phyloP scores from a whole-genome alignment of 2,113 vertebrate genomes.

The Helogale parvula region DNA sequence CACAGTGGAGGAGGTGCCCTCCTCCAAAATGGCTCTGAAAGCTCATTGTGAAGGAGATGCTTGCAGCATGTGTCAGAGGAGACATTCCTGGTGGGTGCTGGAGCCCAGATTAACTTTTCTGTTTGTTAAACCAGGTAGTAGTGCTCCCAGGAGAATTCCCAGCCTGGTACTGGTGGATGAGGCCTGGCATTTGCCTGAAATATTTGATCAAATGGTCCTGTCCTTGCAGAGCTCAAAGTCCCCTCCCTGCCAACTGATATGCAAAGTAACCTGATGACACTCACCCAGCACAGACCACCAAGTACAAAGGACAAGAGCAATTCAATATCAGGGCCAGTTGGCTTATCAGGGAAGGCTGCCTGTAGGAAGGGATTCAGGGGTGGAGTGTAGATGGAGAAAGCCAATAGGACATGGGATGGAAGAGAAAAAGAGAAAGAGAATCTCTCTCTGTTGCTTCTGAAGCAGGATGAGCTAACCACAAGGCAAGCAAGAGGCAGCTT shows the following conservation, averaged over 20 bases:
- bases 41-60: neutral
- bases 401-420: neutral
- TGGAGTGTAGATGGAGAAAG: neutral
- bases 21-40: neutral
- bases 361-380: neutral
- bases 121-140: neutral
- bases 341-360: neutral
- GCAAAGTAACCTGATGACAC: neutral
- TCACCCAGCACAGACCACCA: neutral
- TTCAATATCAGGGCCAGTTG: neutral
- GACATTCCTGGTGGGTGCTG: neutral
- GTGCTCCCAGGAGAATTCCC: neutral
- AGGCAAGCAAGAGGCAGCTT: neutral
- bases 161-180: neutral
- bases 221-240: neutral
- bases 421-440: neutral
- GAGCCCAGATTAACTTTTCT: neutral
- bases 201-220: neutral
- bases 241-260: neutral
- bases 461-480: neutral
- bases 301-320: neutral
- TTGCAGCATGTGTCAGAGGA: neutral
- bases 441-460: neutral
- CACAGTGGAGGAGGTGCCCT: neutral
- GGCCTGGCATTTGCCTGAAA: constrained; percentile 5